These are phyloP conservation scores for Platycercus adscitus DNA, from an alignment of 2,113 vertebrate genomes.

Conservation along the genomic window DNA sequence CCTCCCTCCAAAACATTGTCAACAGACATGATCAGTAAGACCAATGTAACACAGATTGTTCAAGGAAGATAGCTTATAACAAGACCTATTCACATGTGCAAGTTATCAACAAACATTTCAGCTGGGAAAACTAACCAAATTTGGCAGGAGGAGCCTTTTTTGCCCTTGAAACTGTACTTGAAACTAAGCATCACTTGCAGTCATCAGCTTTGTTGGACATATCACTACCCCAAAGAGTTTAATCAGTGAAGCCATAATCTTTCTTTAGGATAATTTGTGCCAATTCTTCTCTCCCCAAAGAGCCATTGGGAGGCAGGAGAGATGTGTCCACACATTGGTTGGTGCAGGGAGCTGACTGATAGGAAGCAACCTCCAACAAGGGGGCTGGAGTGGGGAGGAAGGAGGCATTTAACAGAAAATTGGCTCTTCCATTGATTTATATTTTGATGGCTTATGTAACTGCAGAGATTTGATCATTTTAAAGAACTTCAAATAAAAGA, in stretches of 20 bases:
- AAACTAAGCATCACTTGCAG: background rate
- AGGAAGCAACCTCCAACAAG: background rate
- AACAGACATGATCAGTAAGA: background rate
- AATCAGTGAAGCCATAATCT: background rate
- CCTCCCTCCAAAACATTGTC: background rate
- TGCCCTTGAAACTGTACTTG: background rate
- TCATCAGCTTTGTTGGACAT: background rate
- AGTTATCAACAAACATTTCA: background rate
- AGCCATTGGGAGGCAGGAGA: background rate
- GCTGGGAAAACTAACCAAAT: background rate
- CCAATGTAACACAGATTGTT: background rate
- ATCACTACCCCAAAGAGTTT: background rate
- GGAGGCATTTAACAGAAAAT: background rate
- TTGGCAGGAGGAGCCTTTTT: background rate
- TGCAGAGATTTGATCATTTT: background rate
- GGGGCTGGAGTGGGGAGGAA: background rate
- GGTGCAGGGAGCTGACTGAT: background rate
- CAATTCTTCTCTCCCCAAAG: background rate
- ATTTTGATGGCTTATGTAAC: background rate
- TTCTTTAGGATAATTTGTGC: background rate
- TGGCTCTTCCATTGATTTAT: background rate
- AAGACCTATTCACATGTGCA: background rate
- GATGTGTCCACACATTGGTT: background rate
- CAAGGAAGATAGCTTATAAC: background rate
- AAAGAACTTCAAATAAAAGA: background rate